Evolutionary conservation across 2,888 invertebrate genomes (phyloP).

Genomic region (Mechanitis messenoides): DNA sequence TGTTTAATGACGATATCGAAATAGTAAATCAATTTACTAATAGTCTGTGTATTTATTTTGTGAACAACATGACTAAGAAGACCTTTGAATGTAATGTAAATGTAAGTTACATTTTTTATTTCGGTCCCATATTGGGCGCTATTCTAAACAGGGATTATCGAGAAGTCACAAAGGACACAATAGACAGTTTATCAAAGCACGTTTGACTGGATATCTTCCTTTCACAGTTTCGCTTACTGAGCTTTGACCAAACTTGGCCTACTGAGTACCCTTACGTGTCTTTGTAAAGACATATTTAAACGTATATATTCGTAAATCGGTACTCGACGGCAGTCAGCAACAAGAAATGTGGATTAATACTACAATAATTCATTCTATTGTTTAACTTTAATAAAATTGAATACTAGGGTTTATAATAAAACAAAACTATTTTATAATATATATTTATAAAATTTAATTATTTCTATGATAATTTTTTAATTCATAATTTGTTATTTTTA

Average conservation of each 20-base stretch:
- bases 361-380: no score
- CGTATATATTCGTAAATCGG: no score
- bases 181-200: constrained; percentile 62
- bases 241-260: constrained; percentile 36
- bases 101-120: constrained; percentile 46
- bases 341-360: no score
- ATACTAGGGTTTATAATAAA: no score
- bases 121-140: constrained; percentile 36
- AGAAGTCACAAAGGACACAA: constrained; percentile 56
- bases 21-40: neutral
- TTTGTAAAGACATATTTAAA: constrained; percentile 13
- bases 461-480: no score
- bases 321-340: no score
- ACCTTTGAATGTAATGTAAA: constrained; percentile 23
- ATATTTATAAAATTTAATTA: no score
- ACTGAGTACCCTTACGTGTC: constrained; percentile 17
- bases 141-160: constrained; percentile 56
- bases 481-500: no score
- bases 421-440: no score
- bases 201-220: constrained; percentile 53
- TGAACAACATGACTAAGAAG: constrained; percentile 14
- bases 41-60: neutral
- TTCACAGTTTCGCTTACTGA: constrained; percentile 44
- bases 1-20: neutral
- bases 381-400: no score